A percentile compares a stretch with the other conserved stretches of the same genome.
These are phyloP conservation scores for Henricia sp. DNA, from an alignment of 53 echinoderm and acorn worm species.

Conservation along the genomic window DNA sequence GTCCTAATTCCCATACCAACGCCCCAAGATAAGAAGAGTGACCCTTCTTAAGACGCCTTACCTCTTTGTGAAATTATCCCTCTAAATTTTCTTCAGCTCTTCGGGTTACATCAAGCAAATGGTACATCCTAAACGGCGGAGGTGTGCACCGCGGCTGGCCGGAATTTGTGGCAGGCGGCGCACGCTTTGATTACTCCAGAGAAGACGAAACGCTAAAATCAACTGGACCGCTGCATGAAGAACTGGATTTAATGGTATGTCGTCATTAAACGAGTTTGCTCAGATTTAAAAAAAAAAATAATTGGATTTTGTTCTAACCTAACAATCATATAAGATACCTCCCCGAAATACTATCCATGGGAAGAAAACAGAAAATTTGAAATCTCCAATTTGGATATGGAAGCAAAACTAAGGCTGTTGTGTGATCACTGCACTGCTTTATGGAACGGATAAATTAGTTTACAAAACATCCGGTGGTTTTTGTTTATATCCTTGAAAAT, in stretches of 20 bases:
- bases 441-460: background rate
- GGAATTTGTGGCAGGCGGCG: slow-evolving; percentile 74
- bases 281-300: no score
- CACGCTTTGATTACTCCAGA: slow-evolving; percentile 66
- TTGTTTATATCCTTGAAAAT: no score
- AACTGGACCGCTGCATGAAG: slow-evolving; percentile 48
- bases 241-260: slow-evolving; percentile 55
- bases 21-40: no score
- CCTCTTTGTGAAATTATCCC: background rate
- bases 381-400: no score
- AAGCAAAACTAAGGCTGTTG: background rate
- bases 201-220: slow-evolving; percentile 54
- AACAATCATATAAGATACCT: no score
- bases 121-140: slow-evolving; percentile 74
- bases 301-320: no score
- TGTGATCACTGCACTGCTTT: background rate
- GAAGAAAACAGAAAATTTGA: no score
- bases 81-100: slow-evolving; percentile 61
- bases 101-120: slow-evolving; percentile 42
- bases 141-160: slow-evolving; percentile 64
- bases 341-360: no score
- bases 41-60: no score
- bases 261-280: no score
- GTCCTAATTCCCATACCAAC: no score
- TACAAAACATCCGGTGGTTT: no score